Evolutionary conservation across 2,113 vertebrate species (phyloP), one percentile per base, ranked within the genome.

Genomic region (Tiliqua scincoides): DNA sequence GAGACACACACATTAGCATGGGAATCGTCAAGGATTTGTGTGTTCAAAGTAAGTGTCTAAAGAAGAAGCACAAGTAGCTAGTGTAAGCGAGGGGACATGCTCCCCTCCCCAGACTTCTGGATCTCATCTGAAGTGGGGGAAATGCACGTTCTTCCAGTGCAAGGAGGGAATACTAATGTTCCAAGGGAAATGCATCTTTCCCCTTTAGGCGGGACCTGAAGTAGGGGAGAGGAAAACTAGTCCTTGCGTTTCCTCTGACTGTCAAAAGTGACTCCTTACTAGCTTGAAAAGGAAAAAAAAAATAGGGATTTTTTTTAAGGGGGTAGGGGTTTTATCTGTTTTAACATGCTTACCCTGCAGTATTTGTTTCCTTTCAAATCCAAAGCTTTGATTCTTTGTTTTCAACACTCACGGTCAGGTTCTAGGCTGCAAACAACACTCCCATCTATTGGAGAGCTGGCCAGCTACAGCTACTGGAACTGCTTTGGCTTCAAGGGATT

Each of bases 401-500:
- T 75, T 30, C 23, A 61, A 71, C 25, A 73, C 18, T 21, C 32
- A 20, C 5, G 35, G 63, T 57, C 61, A 67, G 23, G 37, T 52
- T 68, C 63, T 54, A 77, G 35, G 20, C 21, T 62, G 30, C 25
- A 54, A 52, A 14, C 70, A 43, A 17, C 37, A 63, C 2, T n/a
- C 35, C 35, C 11, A n/a, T 18, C 35, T 73, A 27, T 30, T 73
- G 1, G 7, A 61, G 4, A 43, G 17, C 12, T 9, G 27, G 61
- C 57, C 67, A 79, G 20, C 52, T 79, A 32, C 11, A 27, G 12
- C 30, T 73, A 62, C 40, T 30, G 17, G 59, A 86, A 80, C 82
- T 67, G 20, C 90, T 90, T 94, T 94, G 91, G 92, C 87, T 88
- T 87, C 32, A 89, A 89, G 15, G 52, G 23, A 20, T 11, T 57